Conservation (phyloP, 2,113 vertebrate species). For the Microtus pennsylvanicus region DNA sequence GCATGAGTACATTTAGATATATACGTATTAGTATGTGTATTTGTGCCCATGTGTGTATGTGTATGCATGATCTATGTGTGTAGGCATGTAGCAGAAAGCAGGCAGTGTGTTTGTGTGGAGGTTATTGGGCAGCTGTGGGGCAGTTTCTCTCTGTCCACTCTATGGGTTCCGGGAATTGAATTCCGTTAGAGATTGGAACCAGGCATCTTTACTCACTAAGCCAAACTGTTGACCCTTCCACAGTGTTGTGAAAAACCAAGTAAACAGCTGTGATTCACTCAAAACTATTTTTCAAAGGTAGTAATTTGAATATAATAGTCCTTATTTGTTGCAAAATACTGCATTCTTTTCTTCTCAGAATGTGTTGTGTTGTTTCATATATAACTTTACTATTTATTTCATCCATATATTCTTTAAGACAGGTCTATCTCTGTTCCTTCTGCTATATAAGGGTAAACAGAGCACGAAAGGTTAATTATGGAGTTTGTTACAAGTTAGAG, state of each 20-base stretch:
- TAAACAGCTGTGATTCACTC: background rate
- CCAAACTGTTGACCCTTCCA: background rate
- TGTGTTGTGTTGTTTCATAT: background rate
- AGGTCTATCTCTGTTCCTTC: background rate
- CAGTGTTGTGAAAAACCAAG: background rate
- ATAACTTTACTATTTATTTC: slow-evolving; percentile 3
- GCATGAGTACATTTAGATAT: background rate
- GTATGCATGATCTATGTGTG: background rate
- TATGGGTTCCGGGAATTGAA: too few species aligned
- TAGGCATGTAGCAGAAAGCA: background rate
- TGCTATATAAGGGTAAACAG: background rate
- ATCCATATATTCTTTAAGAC: background rate
- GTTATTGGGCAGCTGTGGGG: too few species aligned
- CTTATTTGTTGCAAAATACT: background rate
- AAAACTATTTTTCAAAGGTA: slow-evolving; percentile 17
- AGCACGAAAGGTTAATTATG: background rate
- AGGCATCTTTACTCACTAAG: background rate
- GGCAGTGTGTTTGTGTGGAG: background rate
- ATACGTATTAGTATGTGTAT: background rate
- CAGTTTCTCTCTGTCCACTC: background rate
- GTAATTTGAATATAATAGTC: slow-evolving; percentile 13
- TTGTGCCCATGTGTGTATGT: background rate
- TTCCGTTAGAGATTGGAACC: background rate
- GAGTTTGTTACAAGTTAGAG: background rate
- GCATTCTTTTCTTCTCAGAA: slow-evolving; percentile 18